These are phyloP conservation scores for Halictus ligatus DNA, from an alignment of 2,888 invertebrate species.

Conservation along the genomic window DNA sequence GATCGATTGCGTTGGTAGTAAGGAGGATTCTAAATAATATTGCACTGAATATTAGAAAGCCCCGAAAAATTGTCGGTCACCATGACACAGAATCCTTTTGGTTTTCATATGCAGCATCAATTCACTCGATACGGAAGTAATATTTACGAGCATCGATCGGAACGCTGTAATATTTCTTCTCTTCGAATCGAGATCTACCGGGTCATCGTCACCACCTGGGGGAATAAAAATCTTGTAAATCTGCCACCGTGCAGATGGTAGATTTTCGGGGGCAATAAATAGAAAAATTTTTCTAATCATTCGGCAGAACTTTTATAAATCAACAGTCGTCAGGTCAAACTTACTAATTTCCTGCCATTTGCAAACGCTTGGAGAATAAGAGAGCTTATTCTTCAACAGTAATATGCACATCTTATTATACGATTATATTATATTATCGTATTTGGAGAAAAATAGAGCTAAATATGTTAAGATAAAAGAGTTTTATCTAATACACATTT, in stretches of 20 bases:
- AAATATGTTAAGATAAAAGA: no score
- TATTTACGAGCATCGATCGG: constrained; percentile 60
- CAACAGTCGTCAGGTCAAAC: not conserved
- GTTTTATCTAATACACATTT: no score
- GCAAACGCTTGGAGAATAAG: not conserved
- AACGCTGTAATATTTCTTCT: constrained; percentile 53
- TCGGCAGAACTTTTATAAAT: not conserved
- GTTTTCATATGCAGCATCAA: constrained; percentile 35
- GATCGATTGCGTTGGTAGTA: not conserved
- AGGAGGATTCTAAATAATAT: not conserved
- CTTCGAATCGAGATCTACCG: constrained; percentile 27
- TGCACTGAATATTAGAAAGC: constrained; percentile 27
- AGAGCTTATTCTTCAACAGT: not conserved
- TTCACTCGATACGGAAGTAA: constrained; percentile 47
- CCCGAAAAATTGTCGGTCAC: constrained; percentile 37
- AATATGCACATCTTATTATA: not conserved
- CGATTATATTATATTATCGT: no score
- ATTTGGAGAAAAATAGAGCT: no score
- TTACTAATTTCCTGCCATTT: not conserved
- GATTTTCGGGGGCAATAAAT: not conserved
- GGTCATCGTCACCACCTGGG: constrained; percentile 32
- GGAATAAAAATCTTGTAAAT: constrained; percentile 56
- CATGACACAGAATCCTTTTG: constrained; percentile 33
- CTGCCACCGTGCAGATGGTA: not conserved
- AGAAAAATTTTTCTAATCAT: not conserved